Conservation (phyloP, 2,888 invertebrate species). For the Timema cristinae region DNA sequence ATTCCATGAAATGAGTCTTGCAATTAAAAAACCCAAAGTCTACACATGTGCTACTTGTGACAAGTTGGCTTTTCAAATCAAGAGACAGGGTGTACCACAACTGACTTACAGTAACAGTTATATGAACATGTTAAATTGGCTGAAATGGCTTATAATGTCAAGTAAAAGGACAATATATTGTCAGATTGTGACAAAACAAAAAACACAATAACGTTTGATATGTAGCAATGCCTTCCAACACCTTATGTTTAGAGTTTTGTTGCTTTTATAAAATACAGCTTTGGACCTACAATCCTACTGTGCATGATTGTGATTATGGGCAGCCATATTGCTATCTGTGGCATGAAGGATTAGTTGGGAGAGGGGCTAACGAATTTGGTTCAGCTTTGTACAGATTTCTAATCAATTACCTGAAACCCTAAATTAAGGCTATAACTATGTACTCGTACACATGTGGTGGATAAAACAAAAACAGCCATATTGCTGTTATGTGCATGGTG, state of each 20-base stretch:
- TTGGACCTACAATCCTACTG: slow-evolving; percentile 4
- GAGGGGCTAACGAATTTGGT: background rate
- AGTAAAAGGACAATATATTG: background rate
- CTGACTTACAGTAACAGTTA: background rate
- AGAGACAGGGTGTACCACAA: too few species aligned
- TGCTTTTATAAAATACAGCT: slow-evolving; percentile 7
- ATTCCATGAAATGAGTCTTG: slow-evolving; percentile 6
- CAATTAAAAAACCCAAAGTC: slow-evolving; percentile 7
- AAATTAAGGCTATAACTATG: background rate
- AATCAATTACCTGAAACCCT: background rate
- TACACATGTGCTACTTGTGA: slow-evolving; percentile 10
- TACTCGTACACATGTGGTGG: slow-evolving; percentile 4
- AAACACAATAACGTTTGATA: background rate
- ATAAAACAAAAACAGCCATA: slow-evolving; percentile 8
- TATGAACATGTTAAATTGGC: background rate
- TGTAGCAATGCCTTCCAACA: slow-evolving; percentile 13
- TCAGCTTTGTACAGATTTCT: background rate
- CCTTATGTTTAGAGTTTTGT: background rate
- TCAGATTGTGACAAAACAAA: background rate
- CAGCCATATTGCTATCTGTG: too few species aligned
- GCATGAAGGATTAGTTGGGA: too few species aligned
- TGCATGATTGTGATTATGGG: background rate
- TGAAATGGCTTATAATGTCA: slow-evolving; percentile 5
- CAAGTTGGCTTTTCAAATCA: slow-evolving; percentile 6
- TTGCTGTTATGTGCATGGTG: slow-evolving; percentile 11